A percentile compares a stretch with the other conserved stretches of the same genome.
Evolutionary conservation across 2,113 vertebrate species (phyloP).

Genomic region (Mobula hypostoma): DNA sequence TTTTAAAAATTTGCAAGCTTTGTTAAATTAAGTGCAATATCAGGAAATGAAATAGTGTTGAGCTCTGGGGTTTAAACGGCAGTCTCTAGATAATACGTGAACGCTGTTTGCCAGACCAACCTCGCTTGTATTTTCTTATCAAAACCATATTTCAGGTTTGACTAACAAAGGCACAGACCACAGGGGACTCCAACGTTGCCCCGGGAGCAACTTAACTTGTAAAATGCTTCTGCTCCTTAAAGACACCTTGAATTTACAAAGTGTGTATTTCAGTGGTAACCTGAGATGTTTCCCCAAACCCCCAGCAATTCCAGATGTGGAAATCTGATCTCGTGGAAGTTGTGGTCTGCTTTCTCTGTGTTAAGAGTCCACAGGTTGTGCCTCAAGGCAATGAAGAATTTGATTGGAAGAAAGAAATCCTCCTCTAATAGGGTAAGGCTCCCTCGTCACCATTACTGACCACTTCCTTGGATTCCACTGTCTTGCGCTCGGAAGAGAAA

Average conservation of each 20-base stretch:
- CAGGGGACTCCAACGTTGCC: background rate
- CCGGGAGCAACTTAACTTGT: background rate
- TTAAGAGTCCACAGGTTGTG: background rate
- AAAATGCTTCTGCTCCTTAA: background rate
- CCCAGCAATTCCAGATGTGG: constrained; percentile 31
- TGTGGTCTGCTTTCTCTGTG: background rate
- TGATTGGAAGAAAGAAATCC: no score
- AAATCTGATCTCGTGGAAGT: constrained; percentile 20
- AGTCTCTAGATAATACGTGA: background rate
- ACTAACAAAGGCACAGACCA: constrained; percentile 3
- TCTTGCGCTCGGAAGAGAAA: no score
- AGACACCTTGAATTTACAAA: constrained; percentile 11
- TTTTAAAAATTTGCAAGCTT: background rate
- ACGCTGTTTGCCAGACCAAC: background rate
- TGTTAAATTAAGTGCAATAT: background rate
- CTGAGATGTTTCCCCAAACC: background rate
- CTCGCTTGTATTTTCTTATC: constrained; percentile 3
- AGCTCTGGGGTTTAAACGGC: background rate
- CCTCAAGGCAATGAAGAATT: background rate
- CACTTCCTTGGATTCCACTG: no score
- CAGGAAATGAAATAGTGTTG: background rate
- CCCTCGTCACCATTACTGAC: no score
- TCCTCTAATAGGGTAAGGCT: no score
- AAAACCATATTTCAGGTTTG: constrained; percentile 28
- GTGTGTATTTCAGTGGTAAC: constrained; percentile 13